Base-by-base conservation (phyloP, 2,888 invertebrate species). In the Melanophora roralis region DNA sequence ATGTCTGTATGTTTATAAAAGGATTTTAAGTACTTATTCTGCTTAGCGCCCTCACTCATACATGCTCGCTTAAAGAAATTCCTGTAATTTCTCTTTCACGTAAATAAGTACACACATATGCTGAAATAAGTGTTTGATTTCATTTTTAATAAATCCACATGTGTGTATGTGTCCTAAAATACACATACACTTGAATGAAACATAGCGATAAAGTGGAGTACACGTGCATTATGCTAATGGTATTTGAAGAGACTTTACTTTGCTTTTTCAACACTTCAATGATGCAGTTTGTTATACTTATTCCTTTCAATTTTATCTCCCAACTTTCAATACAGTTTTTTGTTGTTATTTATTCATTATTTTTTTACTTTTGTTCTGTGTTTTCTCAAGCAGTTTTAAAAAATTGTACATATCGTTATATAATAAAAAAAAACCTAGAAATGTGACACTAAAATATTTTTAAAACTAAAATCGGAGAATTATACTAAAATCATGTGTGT, bases 141-240 rank as follows among this genome's bases (percentile, higher is more conserved):
- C 45, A n/a, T n/a, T n/a, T n/a, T n/a, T n/a, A n/a, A n/a, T n/a
- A n/a, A n/a, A n/a, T n/a, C n/a, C n/a, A n/a, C n/a, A n/a, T 27
- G 27, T 27, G 6, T 27, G 27, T 5, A 27, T 27, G 6, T 6
- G 16, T 69, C 34, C 49, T 49, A 16, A 49, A 68, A 60, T 45
- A 68, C 34, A 62, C 53, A 72, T 62, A 60, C 34, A 62, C 55
- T 67, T 55, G 16, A 53, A 68, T 65, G 59, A 68, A 79, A 75
- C 21, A 45, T 45, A 59, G 36, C 65, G 60, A 87, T 88, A 85
- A 85, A 86, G 85, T 86, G 87, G 85, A 88, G 88, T 86, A 86
- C 86, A 86, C 85, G 86, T 88, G 86, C 87, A 88, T 88, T 88
- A 88, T 88, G 88, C 88, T 88, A 88, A 86, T 87, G 88, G 85